A percentile compares a stretch with the other conserved stretches of the same genome.
phyloP scores from a whole-genome alignment of 2,113 vertebrate genomes.

The Mormoops blainvillei region DNA sequence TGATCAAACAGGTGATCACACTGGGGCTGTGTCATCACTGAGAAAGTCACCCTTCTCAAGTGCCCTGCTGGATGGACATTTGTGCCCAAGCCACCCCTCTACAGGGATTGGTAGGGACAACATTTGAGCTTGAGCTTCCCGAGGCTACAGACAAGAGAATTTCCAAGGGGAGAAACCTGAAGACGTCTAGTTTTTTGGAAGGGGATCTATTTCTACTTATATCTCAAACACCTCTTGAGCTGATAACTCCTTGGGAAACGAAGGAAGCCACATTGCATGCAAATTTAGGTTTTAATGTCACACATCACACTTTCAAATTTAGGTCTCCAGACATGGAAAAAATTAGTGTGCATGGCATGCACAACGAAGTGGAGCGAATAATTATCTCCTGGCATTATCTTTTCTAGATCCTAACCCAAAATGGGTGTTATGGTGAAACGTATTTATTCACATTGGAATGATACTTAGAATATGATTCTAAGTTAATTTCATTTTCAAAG shows the following conservation, averaged over 20 bases:
- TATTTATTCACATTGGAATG: slow-evolving; percentile 41
- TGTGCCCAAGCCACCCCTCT: not conserved
- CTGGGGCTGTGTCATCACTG: not conserved
- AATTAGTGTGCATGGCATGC: not conserved
- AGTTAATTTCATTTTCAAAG: slow-evolving; percentile 63
- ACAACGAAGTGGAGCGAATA: slow-evolving; percentile 36
- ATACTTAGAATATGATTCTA: slow-evolving; percentile 31
- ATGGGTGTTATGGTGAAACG: not conserved
- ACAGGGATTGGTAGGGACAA: not conserved
- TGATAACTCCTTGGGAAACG: slow-evolving; percentile 8
- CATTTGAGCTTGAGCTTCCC: not conserved
- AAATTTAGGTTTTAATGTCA: slow-evolving; percentile 56
- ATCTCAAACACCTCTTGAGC: slow-evolving; percentile 8
- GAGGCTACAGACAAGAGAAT: slow-evolving; percentile 1
- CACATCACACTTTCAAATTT: slow-evolving; percentile 30
- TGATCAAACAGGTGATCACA: not conserved
- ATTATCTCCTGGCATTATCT: slow-evolving; percentile 37
- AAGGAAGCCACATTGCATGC: slow-evolving; percentile 19
- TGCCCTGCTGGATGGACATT: not conserved
- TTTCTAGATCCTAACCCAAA: not conserved
- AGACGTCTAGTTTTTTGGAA: not conserved
- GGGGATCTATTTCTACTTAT: not conserved
- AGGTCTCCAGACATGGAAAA: slow-evolving; percentile 28
- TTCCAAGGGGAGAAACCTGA: slow-evolving; percentile 4
- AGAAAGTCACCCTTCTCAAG: not conserved